phyloP scores from a whole-genome alignment of 2,888 invertebrate species.

The Blastobasis adustella region DNA sequence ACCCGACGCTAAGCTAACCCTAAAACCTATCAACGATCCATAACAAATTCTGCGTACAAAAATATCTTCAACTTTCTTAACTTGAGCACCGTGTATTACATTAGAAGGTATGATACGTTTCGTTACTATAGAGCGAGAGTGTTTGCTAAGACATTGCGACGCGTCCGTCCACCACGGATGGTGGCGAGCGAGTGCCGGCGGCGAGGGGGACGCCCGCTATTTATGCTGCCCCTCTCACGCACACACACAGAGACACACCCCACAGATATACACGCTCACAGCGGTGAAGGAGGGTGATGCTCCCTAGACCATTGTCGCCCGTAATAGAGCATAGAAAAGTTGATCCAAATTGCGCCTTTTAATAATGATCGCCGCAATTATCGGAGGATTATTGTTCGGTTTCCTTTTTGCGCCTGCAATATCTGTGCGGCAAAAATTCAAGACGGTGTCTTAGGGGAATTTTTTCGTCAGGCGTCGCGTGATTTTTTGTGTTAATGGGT shows the following conservation, averaged over 20 bases:
- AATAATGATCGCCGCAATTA: conserved; percentile 61
- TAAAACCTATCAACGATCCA: conserved; percentile 48
- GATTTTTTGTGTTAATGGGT: neutral
- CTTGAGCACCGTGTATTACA: conserved; percentile 62
- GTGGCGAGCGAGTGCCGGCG: conserved; percentile 49
- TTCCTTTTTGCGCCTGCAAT: neutral
- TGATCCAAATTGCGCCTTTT: conserved; percentile 59
- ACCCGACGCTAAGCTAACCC: conserved; percentile 23
- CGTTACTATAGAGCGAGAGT: conserved; percentile 22
- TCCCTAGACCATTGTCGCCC: conserved; percentile 51
- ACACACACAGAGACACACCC: conserved; percentile 19
- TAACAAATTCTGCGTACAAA: conserved; percentile 58
- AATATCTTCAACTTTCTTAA: conserved; percentile 42
- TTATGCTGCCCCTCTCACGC: conserved; percentile 34
- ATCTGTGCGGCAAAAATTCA: neutral
- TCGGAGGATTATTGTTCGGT: conserved; percentile 36
- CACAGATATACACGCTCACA: conserved; percentile 23
- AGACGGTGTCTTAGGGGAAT: neutral
- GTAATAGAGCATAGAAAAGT: conserved; percentile 61
- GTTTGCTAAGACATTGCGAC: conserved; percentile 48
- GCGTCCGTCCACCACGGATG: conserved; percentile 42
- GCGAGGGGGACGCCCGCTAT: conserved; percentile 25
- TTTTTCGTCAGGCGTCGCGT: neutral
- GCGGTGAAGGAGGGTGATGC: conserved; percentile 48
- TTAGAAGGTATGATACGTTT: conserved; percentile 69